Percentiles rank a stretch among this genome's conserved stretches.
These are phyloP conservation scores for Palythoa caribaeorum DNA, from an alignment of 92 coral and sea anemone genomes.

Conservation along the genomic window DNA sequence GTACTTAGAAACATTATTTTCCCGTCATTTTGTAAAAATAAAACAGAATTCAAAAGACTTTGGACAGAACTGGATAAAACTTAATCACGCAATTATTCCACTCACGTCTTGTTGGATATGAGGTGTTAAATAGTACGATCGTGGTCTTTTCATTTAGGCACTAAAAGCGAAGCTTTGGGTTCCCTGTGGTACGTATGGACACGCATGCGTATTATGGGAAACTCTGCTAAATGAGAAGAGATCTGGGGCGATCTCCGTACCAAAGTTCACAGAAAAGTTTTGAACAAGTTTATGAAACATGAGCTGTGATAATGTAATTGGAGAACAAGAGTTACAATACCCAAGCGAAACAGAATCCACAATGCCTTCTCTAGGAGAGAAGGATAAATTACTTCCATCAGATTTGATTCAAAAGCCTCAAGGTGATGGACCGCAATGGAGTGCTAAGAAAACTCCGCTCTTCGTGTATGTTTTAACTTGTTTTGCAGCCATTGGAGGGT, in stretches of 20 bases:
- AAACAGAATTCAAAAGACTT: too few species aligned
- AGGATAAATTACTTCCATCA: conserved; percentile 4
- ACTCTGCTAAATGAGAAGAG: not conserved
- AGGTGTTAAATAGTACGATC: too few species aligned
- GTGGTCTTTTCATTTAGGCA: too few species aligned
- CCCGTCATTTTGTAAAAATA: too few species aligned
- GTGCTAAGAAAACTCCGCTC: conserved; percentile 27
- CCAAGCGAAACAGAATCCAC: not conserved
- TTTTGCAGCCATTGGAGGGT: conserved; percentile 95
- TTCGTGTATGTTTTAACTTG: conserved; percentile 76
- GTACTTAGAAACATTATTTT: too few species aligned
- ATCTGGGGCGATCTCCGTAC: not conserved
- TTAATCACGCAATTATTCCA: too few species aligned
- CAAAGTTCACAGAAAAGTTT: not conserved
- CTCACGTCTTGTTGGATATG: too few species aligned
- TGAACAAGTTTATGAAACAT: not conserved
- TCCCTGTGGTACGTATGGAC: too few species aligned
- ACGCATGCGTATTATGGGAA: too few species aligned
- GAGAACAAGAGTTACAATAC: not conserved
- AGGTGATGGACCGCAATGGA: not conserved
- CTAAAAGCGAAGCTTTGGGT: too few species aligned
- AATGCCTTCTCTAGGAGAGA: conserved; percentile 6
- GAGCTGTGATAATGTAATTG: not conserved
- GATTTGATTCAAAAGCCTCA: conserved; percentile 6
- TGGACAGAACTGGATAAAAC: too few species aligned